These are phyloP conservation scores for Drosophila serrata DNA, from an alignment of 1,140 invertebrate genomes.

Conservation along the genomic window DNA sequence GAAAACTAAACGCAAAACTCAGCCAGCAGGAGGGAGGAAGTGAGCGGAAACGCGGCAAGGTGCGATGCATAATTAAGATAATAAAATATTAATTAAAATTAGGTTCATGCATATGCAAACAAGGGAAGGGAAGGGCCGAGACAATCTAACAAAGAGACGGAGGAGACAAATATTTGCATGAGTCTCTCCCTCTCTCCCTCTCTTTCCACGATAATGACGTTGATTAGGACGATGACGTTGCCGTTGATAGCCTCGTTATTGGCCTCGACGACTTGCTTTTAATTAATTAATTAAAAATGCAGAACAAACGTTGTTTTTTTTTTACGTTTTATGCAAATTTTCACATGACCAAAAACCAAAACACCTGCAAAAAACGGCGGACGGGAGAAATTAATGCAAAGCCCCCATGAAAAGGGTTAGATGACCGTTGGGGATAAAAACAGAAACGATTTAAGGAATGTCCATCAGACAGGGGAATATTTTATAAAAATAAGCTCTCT, in stretches of 20 bases:
- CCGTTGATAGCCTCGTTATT: conserved; percentile 81
- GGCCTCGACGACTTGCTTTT: conserved; percentile 65
- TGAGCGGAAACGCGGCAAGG: conserved; percentile 56
- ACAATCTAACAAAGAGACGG: conserved; percentile 21
- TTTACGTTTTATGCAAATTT: conserved; percentile 75
- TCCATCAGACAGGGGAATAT: conserved; percentile 9
- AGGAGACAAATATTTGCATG: conserved; percentile 72
- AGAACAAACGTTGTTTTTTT: conserved; percentile 41
- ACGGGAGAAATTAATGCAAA: conserved; percentile 45
- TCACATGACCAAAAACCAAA: conserved; percentile 45
- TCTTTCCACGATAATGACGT: conserved; percentile 61
- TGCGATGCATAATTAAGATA: conserved; percentile 85
- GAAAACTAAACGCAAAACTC: conserved; percentile 69
- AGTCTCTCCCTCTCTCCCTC: conserved; percentile 4
- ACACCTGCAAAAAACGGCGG: conserved; percentile 55
- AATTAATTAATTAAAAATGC: conserved; percentile 85
- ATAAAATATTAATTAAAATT: conserved; percentile 85
- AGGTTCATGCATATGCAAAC: conserved; percentile 83
- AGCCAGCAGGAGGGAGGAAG: conserved; percentile 49
- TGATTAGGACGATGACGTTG: conserved; percentile 67
- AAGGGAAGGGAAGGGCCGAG: conserved; percentile 4
- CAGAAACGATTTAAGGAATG: conserved; percentile 34
- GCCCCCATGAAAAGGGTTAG: conserved; percentile 39
- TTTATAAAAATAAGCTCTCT: not conserved
- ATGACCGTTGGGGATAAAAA: conserved; percentile 19